A percentile compares a stretch with the other conserved stretches of the same genome.
These are phyloP conservation scores for Boleophthalmus pectinirostris DNA, from an alignment of 2,113 vertebrate genomes.

Conservation along the genomic window DNA sequence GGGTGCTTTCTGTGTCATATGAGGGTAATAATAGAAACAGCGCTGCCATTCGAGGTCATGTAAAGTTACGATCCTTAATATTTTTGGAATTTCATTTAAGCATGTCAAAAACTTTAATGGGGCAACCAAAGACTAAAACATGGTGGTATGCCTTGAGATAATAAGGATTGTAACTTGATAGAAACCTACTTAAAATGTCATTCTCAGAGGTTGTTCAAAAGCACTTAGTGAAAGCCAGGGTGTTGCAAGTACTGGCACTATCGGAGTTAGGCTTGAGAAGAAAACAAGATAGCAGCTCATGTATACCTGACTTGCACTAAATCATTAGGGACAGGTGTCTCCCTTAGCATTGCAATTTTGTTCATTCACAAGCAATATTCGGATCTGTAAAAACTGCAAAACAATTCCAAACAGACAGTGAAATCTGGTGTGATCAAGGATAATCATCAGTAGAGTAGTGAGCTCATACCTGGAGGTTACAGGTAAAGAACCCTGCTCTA, in stretches of 20 bases:
- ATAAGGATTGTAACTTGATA: conserved; percentile 39
- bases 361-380: conserved; percentile 71
- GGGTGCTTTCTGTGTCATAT: conserved; percentile 21
- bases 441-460: conserved; percentile 45
- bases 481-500: conserved; percentile 41
- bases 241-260: conserved; percentile 26
- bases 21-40: conserved; percentile 9
- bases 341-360: conserved; percentile 39
- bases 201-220: conserved; percentile 5
- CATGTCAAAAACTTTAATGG: neutral
- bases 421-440: conserved; percentile 34
- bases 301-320: conserved; percentile 67
- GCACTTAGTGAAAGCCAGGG: conserved; percentile 24
- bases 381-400: conserved; percentile 41
- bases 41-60: conserved; percentile 5
- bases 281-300: conserved; percentile 43
- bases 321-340: conserved; percentile 19
- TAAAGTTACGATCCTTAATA: conserved; percentile 31
- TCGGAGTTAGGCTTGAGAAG: conserved; percentile 21
- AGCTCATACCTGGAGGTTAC: neutral
- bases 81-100: neutral
- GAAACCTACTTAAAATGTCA: neutral
- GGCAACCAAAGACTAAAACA: conserved; percentile 11
- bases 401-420: conserved; percentile 19
- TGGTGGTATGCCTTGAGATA: conserved; percentile 2